Conservation (phyloP, 2,113 vertebrate genomes). For the Coregonus clupeaformis region DNA sequence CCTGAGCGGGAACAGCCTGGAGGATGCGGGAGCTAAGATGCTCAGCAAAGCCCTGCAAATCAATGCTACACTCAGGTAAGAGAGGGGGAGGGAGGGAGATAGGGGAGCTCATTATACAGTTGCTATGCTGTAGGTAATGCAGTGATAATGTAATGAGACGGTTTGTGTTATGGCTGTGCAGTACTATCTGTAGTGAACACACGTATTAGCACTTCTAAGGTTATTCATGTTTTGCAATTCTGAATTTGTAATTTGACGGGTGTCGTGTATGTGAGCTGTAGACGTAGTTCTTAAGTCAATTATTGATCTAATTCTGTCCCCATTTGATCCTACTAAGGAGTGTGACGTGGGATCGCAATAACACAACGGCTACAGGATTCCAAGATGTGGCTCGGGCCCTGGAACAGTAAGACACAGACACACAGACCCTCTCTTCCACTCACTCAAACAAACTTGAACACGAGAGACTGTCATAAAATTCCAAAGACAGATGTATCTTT, state of each 20-base stretch:
- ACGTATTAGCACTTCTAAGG: neutral
- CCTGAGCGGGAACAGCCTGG: constrained; percentile 87
- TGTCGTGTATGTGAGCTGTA: neutral
- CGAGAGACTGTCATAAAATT: neutral
- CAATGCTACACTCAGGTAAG: constrained; percentile 85
- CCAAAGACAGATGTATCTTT: constrained; percentile 11
- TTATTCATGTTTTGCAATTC: neutral
- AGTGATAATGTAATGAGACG: neutral
- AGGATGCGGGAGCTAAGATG: constrained; percentile 89
- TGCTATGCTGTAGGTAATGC: neutral
- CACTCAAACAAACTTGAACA: constrained; percentile 1
- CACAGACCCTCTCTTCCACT: constrained; percentile 14
- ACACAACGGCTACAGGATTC: constrained; percentile 83
- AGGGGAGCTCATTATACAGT: neutral
- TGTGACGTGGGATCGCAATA: constrained; percentile 90
- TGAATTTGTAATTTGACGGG: neutral
- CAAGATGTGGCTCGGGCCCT: constrained; percentile 87
- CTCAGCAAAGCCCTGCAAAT: constrained; percentile 90
- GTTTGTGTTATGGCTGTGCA: too few species aligned
- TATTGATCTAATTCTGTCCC: constrained; percentile 1
- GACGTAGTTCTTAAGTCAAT: neutral
- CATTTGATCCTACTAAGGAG: constrained; percentile 72
- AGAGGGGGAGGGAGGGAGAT: neutral
- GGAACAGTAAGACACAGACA: constrained; percentile 82
- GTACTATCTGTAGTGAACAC: neutral